Base-by-base conservation (phyloP, 2,797 vertebrate species). In the Onychomys torridus region DNA sequence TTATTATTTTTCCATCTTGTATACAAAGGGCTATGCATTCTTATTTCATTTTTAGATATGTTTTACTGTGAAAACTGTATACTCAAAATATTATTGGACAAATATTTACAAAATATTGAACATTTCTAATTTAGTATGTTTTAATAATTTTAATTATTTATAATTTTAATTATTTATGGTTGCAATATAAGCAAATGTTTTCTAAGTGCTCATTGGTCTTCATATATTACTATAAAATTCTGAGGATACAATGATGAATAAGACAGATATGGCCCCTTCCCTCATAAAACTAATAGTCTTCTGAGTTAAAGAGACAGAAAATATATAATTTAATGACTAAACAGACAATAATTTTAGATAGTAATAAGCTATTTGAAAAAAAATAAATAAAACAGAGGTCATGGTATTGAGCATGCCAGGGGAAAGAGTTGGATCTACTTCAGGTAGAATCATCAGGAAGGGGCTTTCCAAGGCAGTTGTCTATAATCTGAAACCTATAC, bases 281-380 rank as follows among this genome's bases (percentile, higher is more conserved):
- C 0, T 79, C n/a, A 91, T 40, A 40, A 16, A 77, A 23, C n/a
- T 94, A 97, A 75, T 29, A 90, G 77, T 49, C 63, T 87, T 92
- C 55, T 76, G 91, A 81, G 27, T 49, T 78, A 19, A 16, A 43
- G 21, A 94, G 1, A 90, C n/a, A 95, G 52, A 82, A 95, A 94
- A 88, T 73, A 87, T 25, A 65, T 32, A 93, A 87, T 21, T 89
- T 78, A 96, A 86, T 91, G 49, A 96, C 77, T 89, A 57, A 94
- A 91, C 73, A 91, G 81, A 23, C 75, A 43, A 94, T 83, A 79
- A 91, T 76, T 29, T 65, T 96, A 75, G 4, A 61, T 77, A 71
- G 88, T 37, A 92, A 61, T 76, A 95, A 82, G 85, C 29, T 5
- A 1, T 93, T 94, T 91, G 9, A 67, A 88, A 83, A 76, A 79